Evolutionary conservation across 2,113 vertebrate genomes (phyloP), one percentile per base, ranked within the genome.

Genomic region (Entomyzon cyanotis): DNA sequence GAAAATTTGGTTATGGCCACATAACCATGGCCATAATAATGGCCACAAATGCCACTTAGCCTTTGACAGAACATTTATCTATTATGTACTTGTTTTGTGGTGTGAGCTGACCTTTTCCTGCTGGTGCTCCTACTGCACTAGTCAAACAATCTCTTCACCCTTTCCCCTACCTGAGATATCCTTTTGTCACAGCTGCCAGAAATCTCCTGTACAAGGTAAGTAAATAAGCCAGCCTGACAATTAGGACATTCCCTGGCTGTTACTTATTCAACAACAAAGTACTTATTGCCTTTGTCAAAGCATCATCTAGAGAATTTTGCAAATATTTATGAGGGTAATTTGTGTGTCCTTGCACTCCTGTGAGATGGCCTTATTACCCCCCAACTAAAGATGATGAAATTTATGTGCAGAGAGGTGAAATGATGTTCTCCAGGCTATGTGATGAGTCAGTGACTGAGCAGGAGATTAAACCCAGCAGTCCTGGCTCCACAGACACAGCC

Each of bases 391-490:
- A 93, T 67, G 85, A 91, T 60, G 79, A 86, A 74, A 93, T 60
- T 50, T 74, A n/a, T 23, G 56, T 31, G 44, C 71, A 42, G 83
- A 67, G 90, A 93, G 69, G 64, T 91, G 64, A 95, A 91, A 83
- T 23, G 22, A 71, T 63, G 69, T 76, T 89, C 94, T 79, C 42
- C 17, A 5, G 79, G 89, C 65, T 81, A 67, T 0, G 2, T 65
- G 90, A 62, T 92, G 96, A 96, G 86, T 96, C 94, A 94, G 81
- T 92, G 90, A 64, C 80, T 84, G 88, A 84, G 49, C 70, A 81
- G 88, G 90, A 92, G 92, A 77, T 93, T 78, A 95, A 95, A 90
- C 56, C 13, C 88, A 84, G 79, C 42, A 93, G 55, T 74, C 79
- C 73, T 92, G 92, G 82, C 85, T 93, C 69, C 68, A 24, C 20